Conservation (phyloP, 2,888 invertebrate genomes). For the Andrena flavipes region DNA sequence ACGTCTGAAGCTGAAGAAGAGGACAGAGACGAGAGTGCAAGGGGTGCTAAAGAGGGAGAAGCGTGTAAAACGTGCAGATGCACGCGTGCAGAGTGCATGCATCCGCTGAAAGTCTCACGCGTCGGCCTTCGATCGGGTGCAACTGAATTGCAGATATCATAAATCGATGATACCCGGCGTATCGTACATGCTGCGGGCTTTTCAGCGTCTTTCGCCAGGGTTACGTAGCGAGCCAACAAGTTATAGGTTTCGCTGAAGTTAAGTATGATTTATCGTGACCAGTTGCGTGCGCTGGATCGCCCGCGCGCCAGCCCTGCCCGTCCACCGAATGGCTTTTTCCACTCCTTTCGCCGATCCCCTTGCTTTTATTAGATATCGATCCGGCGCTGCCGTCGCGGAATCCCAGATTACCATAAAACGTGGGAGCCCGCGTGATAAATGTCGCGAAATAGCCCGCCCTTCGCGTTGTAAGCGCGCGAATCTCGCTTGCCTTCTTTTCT, state of each 20-base stretch:
- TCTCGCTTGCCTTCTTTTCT: no score
- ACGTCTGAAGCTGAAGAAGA: neutral
- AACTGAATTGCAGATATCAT: conserved; percentile 68
- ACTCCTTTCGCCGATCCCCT: conserved; percentile 11
- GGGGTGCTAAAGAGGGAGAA: neutral
- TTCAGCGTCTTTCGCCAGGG: conserved; percentile 73
- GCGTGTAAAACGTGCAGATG: conserved; percentile 5
- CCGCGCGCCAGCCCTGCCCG: conserved; percentile 2
- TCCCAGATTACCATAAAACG: conserved; percentile 52
- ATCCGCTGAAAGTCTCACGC: conserved; percentile 20
- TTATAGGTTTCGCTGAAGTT: conserved; percentile 65
- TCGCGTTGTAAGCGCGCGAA: no score
- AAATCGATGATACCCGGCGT: conserved; percentile 64
- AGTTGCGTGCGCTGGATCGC: conserved; percentile 54
- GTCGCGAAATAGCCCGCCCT: neutral
- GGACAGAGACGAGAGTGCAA: neutral
- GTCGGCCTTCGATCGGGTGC: conserved; percentile 52
- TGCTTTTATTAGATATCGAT: conserved; percentile 56
- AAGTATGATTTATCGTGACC: conserved; percentile 72
- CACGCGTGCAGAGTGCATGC: neutral
- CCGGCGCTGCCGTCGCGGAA: conserved; percentile 12
- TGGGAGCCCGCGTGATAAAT: conserved; percentile 41
- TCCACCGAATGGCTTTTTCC: conserved; percentile 13
- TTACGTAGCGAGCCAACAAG: conserved; percentile 64
- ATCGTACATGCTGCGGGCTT: conserved; percentile 61